Base-by-base conservation (phyloP, 2,797 vertebrate species). In the Clangula hyemalis region DNA sequence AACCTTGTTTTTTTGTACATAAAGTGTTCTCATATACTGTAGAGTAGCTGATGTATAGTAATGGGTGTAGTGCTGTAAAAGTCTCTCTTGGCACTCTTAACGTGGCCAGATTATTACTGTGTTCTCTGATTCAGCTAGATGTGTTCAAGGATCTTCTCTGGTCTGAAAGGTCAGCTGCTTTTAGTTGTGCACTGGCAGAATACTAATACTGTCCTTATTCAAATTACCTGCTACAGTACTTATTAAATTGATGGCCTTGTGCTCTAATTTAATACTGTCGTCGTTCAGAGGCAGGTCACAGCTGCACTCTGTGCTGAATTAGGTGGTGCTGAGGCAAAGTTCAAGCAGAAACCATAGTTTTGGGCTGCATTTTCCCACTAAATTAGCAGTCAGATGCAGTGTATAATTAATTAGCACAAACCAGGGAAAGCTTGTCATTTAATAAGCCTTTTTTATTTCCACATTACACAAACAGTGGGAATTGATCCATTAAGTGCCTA, bases 81-180 rank as follows among this genome's bases (percentile, higher is more conserved):
- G 96, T 97, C 97, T 98, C 97, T 98, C 98, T 98, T 98, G 98
- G 98, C 98, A 98, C 98, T 98, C 97, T 98, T 98, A 98, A 98
- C 97, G 97, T 98, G 98, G 98, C 98, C 98, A 96, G 98, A 98
- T 99, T 99, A 99, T 99, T 98, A 98, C 98, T 95, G 97, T 97
- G 97, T 98, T 98, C 98, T 99, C 98, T 97, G 97, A 99, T 99
- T 99, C 98, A 98, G 98, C 98, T 98, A 97, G 98, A 98, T 99
- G 98, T 99, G 98, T 98, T 99, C 98, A 99, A 99, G 98, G 98
- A 99, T 99, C 98, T 99, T 98, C 98, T 98, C 96, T 97, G 98
- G 98, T 98, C 98, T 98, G 98, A 99, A 99, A 99, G 99, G 99
- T 99, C 99, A 99, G 99, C 98, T 99, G 98, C 99, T 99, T 99